Base-by-base conservation (phyloP, 2,888 invertebrate genomes). In the Andricus quercusramuli region DNA sequence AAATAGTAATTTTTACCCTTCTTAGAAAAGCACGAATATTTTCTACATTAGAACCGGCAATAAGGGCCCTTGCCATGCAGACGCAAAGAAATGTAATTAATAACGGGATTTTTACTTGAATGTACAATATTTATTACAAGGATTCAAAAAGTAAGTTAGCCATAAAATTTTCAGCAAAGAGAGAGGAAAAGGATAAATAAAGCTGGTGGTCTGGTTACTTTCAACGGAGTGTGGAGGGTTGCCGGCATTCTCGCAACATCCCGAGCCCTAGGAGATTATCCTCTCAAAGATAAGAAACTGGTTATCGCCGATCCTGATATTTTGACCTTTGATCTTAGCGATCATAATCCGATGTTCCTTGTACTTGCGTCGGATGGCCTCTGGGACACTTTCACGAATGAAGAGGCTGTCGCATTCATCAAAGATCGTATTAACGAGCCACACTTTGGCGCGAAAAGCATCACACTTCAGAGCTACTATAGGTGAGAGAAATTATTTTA, bases 281-380 rank as follows among this genome's bases (percentile, higher is more conserved):
- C 98, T 3, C 93, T 99, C 32, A 99, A 99, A 93, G 98, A 98
- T 91, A 97, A 97, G 91, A 97, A 97, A 91, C 95, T 98, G 90
- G 97, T 99, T 80, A 98, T 98, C 86, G 98, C 99, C 4, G 98
- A 98, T 92, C 99, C 99, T 11, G 99, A 99, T 92, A 97, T 99
- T 86, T 94, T 98, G 87, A 97, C 98, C 47, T 98, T 99, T 91
- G 97, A 98, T 93, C 94, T 99, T 80, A 94, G 95, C 81, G 97
- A 98, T 93, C 96, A 97, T 90, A 96, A 96, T 90, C 98, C 98
- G 0, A 95, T 96, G 94, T 99, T 99, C 93, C 93, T 99, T 86
- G 96, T 99, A 83, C 94, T 99, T 81, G 99, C 99, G 20, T 97
- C 98, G 1, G 99, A 99, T 94, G 99, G 99, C 2, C 94, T 99